These are phyloP conservation scores for Planiliza haematocheilus DNA, from an alignment of 2,113 vertebrate genomes.

Conservation along the genomic window DNA sequence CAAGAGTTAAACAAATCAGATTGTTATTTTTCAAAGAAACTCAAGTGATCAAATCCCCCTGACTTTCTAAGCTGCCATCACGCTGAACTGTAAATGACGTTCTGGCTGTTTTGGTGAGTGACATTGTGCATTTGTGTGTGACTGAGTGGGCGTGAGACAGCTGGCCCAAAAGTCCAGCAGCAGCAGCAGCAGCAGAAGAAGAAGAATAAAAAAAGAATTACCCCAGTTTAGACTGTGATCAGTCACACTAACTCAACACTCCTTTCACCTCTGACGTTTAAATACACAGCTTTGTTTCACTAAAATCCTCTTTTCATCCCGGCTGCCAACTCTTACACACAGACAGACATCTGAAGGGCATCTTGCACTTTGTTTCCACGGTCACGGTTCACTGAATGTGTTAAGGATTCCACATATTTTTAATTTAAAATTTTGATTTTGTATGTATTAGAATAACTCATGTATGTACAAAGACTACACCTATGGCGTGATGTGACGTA, in stretches of 20 bases:
- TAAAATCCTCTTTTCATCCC: conserved; percentile 13
- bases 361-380: not conserved
- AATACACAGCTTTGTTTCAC: conserved; percentile 21
- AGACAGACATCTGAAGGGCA: not conserved
- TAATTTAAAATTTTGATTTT: not conserved
- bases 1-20: not conserved
- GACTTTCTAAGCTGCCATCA: conserved; percentile 28
- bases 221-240: conserved; percentile 36
- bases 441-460: not conserved
- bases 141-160: conserved; percentile 55
- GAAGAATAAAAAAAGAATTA: conserved; percentile 39
- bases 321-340: not conserved
- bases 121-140: conserved; percentile 37
- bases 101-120: conserved; percentile 27
- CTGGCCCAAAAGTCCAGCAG: conserved; percentile 58
- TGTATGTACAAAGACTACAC: not conserved
- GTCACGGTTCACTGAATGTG: not conserved
- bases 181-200: conserved; percentile 22
- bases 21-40: conserved; percentile 9
- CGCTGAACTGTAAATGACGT: conserved; percentile 20
- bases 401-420: not conserved
- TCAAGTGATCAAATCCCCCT: conserved; percentile 47
- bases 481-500: not conserved
- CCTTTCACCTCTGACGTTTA: not conserved
- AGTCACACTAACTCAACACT: conserved; percentile 19